phyloP scores from a whole-genome alignment of 2,888 invertebrate species.

The Agrochola lychnidis region DNA sequence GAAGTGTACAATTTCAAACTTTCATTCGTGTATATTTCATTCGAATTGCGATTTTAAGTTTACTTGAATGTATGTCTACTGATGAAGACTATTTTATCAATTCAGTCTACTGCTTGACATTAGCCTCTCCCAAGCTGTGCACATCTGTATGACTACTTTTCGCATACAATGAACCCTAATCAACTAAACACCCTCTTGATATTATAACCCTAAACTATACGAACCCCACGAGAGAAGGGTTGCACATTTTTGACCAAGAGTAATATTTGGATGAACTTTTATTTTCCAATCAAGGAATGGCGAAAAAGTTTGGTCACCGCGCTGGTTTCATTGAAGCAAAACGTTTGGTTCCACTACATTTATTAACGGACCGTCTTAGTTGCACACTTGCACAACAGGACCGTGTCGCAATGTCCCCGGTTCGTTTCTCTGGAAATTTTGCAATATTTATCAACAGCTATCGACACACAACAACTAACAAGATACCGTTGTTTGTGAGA shows the following conservation, averaged over 20 bases:
- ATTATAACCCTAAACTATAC: conserved; percentile 24
- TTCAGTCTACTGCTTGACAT: background rate
- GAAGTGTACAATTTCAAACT: background rate
- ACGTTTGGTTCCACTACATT: conserved; percentile 76
- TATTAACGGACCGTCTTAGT: conserved; percentile 75
- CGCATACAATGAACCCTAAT: conserved; percentile 7
- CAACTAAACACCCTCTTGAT: conserved; percentile 31
- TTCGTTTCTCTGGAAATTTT: conserved; percentile 68
- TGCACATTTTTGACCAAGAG: conserved; percentile 11
- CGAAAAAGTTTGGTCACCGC: conserved; percentile 45
- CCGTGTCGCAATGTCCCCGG: conserved; percentile 74
- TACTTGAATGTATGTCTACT: background rate
- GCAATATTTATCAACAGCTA: conserved; percentile 68
- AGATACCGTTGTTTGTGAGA: conserved; percentile 50
- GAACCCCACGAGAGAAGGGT: conserved; percentile 12
- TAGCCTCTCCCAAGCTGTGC: background rate
- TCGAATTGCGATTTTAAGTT: background rate
- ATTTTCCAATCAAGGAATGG: background rate
- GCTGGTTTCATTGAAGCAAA: conserved; percentile 58
- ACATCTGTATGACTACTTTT: conserved; percentile 1
- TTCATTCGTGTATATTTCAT: background rate
- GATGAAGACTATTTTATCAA: background rate
- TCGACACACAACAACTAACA: conserved; percentile 43
- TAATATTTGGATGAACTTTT: conserved; percentile 9
- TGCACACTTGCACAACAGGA: conserved; percentile 79